phyloP scores from a whole-genome alignment of 2,797 vertebrate genomes.

The Rhodeus uyekii region DNA sequence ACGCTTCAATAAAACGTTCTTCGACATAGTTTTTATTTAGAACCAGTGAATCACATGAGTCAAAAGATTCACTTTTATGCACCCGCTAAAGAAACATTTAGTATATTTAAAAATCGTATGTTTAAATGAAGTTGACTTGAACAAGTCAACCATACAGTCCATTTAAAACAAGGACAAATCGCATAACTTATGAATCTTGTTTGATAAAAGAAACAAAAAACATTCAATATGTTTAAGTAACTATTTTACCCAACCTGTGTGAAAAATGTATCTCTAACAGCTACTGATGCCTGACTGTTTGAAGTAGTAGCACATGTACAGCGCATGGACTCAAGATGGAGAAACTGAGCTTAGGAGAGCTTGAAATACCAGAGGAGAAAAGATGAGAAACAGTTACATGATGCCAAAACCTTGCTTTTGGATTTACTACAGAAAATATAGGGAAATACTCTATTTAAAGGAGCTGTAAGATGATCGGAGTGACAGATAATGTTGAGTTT shows the following conservation, averaged over 20 bases:
- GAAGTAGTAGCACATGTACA: conserved; percentile 21
- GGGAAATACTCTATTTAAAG: neutral
- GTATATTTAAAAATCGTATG: conserved; percentile 5
- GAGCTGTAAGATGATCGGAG: neutral
- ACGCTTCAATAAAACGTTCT: neutral
- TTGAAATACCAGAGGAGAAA: neutral
- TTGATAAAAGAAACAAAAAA: neutral
- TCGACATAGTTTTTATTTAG: neutral
- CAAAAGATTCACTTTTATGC: neutral
- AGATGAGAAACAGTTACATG: neutral
- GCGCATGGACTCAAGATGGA: neutral
- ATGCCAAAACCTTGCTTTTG: neutral
- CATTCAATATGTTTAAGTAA: conserved; percentile 1
- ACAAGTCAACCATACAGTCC: conserved; percentile 18
- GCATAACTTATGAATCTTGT: conserved; percentile 3
- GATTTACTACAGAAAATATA: neutral
- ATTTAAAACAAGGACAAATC: conserved; percentile 37
- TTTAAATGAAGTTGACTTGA: conserved; percentile 4
- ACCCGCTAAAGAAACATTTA: conserved; percentile 23
- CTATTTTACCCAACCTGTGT: conserved; percentile 11
- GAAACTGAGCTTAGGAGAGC: neutral
- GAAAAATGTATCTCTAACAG: conserved; percentile 5
- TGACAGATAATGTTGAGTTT: conserved; percentile 8
- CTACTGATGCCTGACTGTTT: conserved; percentile 15
- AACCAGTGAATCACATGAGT: neutral